Base-by-base conservation (phyloP, 2,113 vertebrate species). In the Nesogale talazaci region DNA sequence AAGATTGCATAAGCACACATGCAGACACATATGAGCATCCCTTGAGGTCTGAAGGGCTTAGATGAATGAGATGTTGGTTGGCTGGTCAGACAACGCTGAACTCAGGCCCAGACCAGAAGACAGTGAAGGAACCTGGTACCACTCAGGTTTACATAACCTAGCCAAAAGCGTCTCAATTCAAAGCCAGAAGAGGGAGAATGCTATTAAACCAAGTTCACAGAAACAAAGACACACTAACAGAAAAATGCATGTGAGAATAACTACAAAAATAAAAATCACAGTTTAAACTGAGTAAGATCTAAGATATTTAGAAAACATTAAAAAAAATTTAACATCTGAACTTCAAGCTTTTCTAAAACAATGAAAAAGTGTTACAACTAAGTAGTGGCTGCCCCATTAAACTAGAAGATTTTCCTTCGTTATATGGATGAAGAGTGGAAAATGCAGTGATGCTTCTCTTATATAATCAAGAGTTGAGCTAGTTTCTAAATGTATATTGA, bases 1-100 rank as follows among this genome's bases (percentile, higher is more conserved):
- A 94, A 93, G 96, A 94, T 4, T 74, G 89, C 27, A 95, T 86
- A 95, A 59, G 94, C 86, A 95, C 76, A 91, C 96, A 97, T 61
- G 92, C 95, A 94, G 79, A 94, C 86, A 96, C 74, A 95, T 72
- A 82, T 6, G 2, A 93, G 77, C 90, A 86, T 46, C 88, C 79
- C 63, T 8, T 23, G 81, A 72, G 90, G 81, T 34, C 52, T 2
- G 59, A 88, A 81, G 75, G 88, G 57, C 78, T 2, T 25, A 81
- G 94, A 91, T 92, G 89, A 85, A 70, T 2, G 34, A 52, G 52
- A 83, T 1, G 16, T 0, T 15, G 56, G 86, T 77, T 59, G 81
- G 74, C 63, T 3, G 3, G 74, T 72, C 74, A 22, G 69, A 88
- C 67, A 46, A 38, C 70, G 61, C 75, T 17, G 59, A 83, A 36